Evolutionary conservation across 2,888 invertebrate genomes (phyloP).

Genomic region (Pachliopta kotzebuea): DNA sequence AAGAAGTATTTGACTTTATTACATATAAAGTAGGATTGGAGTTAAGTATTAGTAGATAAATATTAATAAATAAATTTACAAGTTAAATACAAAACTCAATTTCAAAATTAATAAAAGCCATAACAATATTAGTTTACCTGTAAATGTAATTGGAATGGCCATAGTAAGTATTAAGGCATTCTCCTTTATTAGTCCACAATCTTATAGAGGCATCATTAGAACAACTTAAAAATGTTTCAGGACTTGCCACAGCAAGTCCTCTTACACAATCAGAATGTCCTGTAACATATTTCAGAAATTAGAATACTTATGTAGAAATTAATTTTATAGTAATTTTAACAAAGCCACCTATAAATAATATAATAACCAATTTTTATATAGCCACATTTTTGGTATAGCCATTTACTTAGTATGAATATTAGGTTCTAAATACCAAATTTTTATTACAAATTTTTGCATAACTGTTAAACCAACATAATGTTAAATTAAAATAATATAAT

Average conservation of each 20-base stretch:
- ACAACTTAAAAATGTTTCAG: constrained; percentile 91
- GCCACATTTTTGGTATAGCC: too few relatives aligned
- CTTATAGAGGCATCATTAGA: constrained; percentile 95
- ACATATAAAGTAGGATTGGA: too few relatives aligned
- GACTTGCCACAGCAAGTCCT: constrained; percentile 84
- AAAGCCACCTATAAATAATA: too few relatives aligned
- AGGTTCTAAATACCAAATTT: too few relatives aligned
- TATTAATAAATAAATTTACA: not conserved
- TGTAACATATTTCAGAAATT: constrained; percentile 44
- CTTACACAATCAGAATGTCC: constrained; percentile 97
- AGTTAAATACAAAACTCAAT: not conserved
- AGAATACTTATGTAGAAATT: not conserved
- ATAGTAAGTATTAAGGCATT: constrained; percentile 86
- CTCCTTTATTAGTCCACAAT: constrained; percentile 90
- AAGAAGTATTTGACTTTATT: too few relatives aligned
- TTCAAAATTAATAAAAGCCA: not conserved
- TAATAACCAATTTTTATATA: too few relatives aligned
- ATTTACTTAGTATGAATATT: too few relatives aligned
- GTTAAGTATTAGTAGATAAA: too few relatives aligned
- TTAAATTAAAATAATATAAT: too few relatives aligned
- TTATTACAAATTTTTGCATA: too few relatives aligned
- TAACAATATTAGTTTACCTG: constrained; percentile 61
- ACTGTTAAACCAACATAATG: too few relatives aligned
- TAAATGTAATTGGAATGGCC: constrained; percentile 96
- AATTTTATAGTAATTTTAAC: not conserved